Conservation (phyloP, 2,113 vertebrate species). For the Galeopterus variegatus region DNA sequence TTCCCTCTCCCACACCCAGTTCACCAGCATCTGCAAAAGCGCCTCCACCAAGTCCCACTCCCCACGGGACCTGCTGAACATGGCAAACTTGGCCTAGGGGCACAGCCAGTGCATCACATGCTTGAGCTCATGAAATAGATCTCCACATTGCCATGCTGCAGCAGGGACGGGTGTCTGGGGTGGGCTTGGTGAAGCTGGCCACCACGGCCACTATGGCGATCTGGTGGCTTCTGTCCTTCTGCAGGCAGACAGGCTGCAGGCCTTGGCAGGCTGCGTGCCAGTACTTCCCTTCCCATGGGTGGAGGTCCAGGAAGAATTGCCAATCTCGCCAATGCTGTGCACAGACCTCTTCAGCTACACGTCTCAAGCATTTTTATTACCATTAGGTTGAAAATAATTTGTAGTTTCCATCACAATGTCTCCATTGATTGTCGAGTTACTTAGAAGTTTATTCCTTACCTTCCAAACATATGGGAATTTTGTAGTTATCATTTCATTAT, state of each 20-base stretch:
- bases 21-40: constrained; percentile 98
- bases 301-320: no score
- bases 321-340: no score
- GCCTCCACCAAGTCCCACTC: constrained; percentile 99
- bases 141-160: no score
- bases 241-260: no score
- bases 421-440: neutral
- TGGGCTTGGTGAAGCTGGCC: no score
- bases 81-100: constrained; percentile 96
- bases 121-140: no score
- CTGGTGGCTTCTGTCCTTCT: no score
- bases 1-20: constrained; percentile 99
- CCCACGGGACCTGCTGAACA: constrained; percentile 98
- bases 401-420: neutral
- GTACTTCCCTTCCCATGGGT: no score
- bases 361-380: neutral
- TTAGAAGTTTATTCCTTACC: neutral
- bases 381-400: neutral
- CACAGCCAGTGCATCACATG: no score
- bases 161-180: no score
- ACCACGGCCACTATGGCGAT: no score
- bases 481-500: neutral
- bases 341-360: neutral
- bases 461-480: neutral
- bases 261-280: no score